These are phyloP conservation scores for Oenanthe oenanthe DNA, from an alignment of 2,113 vertebrate species.

Conservation along the genomic window DNA sequence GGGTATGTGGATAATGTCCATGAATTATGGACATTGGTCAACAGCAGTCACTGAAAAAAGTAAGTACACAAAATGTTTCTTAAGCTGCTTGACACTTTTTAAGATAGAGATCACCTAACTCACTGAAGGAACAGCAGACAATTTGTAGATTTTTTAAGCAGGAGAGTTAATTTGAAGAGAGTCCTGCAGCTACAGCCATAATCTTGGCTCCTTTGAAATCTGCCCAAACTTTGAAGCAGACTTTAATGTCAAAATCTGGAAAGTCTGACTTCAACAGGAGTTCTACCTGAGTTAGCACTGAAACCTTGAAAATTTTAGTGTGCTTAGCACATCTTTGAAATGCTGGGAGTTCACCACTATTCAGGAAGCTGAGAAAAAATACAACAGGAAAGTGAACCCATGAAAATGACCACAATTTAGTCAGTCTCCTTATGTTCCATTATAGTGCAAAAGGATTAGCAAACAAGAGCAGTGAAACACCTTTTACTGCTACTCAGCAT, in stretches of 20 bases:
- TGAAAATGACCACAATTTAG: neutral
- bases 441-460: neutral
- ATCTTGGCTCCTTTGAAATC: neutral
- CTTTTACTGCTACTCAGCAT: neutral
- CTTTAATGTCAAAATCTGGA: neutral
- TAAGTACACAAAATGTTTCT: neutral
- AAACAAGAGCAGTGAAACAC: constrained; percentile 23
- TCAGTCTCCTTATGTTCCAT: neutral
- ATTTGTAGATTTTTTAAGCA: neutral
- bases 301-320: neutral
- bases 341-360: neutral
- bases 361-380: constrained; percentile 4
- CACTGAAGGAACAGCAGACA: neutral
- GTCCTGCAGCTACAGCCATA: neutral
- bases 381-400: neutral
- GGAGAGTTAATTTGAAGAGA: neutral
- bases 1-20: neutral
- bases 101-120: neutral
- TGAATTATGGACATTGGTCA: neutral
- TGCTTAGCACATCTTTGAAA: neutral
- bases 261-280: neutral
- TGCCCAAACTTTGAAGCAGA: neutral
- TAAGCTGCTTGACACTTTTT: neutral
- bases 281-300: neutral
- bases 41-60: neutral